A percentile compares a stretch with the other conserved stretches of the same genome.
Conservation (phyloP, 2,888 invertebrate genomes). For the Drosophila greeni region DNA sequence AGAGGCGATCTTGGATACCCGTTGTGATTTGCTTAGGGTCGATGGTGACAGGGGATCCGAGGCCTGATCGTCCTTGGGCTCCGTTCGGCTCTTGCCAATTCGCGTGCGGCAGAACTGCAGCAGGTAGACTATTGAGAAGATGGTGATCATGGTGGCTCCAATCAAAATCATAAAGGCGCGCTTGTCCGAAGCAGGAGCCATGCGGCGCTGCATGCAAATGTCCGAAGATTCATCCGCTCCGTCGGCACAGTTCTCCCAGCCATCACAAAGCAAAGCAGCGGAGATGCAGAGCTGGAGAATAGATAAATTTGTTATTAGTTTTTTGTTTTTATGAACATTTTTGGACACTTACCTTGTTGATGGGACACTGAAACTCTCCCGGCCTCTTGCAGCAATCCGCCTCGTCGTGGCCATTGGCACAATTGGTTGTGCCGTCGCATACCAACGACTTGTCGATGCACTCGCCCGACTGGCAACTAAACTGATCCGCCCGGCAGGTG, state of each 20-base stretch:
- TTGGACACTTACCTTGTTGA: constrained; percentile 80
- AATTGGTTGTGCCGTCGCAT: constrained; percentile 84
- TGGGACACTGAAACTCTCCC: constrained; percentile 85
- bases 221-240: constrained; percentile 87
- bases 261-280: constrained; percentile 85
- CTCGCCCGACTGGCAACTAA: constrained; percentile 81
- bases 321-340: not conserved
- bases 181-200: constrained; percentile 79
- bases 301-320: not conserved
- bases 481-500: constrained; percentile 85
- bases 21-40: constrained; percentile 76
- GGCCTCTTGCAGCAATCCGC: constrained; percentile 83
- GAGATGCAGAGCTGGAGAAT: constrained; percentile 82
- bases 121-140: constrained; percentile 80
- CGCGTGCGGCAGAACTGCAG: constrained; percentile 81
- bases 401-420: constrained; percentile 85
- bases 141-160: constrained; percentile 81
- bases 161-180: constrained; percentile 81
- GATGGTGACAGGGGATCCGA: constrained; percentile 84
- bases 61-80: constrained; percentile 82
- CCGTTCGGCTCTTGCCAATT: constrained; percentile 80
- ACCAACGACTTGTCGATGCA: constrained; percentile 83
- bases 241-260: constrained; percentile 88
- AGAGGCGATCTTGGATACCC: constrained; percentile 79
- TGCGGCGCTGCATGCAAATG: constrained; percentile 81